Base-by-base conservation (phyloP, 1,140 invertebrate genomes). In the Brachionus plicatilis region DNA sequence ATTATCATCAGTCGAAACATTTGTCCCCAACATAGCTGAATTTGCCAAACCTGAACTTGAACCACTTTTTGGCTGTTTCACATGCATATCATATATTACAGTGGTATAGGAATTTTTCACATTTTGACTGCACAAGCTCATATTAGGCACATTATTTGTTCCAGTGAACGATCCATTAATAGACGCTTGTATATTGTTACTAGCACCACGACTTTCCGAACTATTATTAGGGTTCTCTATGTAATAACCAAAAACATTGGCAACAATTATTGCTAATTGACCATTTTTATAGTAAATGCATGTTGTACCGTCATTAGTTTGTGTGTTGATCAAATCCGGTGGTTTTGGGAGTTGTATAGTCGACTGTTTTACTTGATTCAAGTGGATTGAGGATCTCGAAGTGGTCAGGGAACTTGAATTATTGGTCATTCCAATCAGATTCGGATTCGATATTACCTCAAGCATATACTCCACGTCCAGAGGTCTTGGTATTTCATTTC, bases 281-380 rank as follows among this genome's bases (percentile, higher is more conserved):
- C 79, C 79, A 47, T 82, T 82, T 41, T 60, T 60, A 29, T 82
- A 82, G 43, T 65, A 82, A 0, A 82, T 29, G 9, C 50, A 65
- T 20, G 65, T 60, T 11, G 79, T 65, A 14, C 79, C 79, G 45
- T 82, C 79, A 27, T 82, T 82, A 14, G 65, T 82, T 65, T 82
- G 79, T 8, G 41, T 68, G 60, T 47, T 60, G 17, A 65, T 24
- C 17, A 82, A 6, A 6, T 29, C n/a, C 0, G 79, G 79, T 8
- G 79, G 79, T 17, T 17, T 60, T 2, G 79, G 53, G 0, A 47
- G 11, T 47, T 76, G 72, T n/a, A 76, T 43, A 41, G 4, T 29
- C 20, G 72, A 53, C 6, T 14, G 33, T 37, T 37, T 37, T 37
- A 37, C 33, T 37, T 43, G 37, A 43, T 72, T 72, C n/a, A 17